Percentiles rank a stretch among this genome's conserved stretches.
Evolutionary conservation across 2,797 vertebrate species (phyloP).

Genomic region (Coendou prehensilis): DNA sequence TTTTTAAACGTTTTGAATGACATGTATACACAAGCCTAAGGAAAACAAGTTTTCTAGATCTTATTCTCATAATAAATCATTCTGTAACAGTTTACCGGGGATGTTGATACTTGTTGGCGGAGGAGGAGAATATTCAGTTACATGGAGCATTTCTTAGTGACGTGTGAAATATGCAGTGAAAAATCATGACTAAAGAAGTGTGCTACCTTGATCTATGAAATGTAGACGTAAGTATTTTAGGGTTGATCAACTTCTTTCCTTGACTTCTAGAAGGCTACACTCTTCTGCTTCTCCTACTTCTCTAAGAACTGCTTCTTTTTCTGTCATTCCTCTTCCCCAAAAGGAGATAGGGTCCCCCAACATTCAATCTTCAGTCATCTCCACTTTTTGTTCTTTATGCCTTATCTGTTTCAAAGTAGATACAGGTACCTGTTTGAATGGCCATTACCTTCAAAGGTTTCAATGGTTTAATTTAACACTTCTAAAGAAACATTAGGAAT

Average conservation of each 20-base stretch:
- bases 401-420: neutral
- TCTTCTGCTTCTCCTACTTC: neutral
- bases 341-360: neutral
- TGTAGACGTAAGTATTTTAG: neutral
- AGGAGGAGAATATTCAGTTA: constrained; percentile 71
- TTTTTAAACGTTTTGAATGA: constrained; percentile 53
- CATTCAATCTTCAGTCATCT: neutral
- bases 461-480: neutral
- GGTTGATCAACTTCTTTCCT: neutral
- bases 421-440: neutral
- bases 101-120: constrained; percentile 74
- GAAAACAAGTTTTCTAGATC: constrained; percentile 69
- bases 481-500: neutral
- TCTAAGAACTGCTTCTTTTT: neutral
- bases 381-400: neutral
- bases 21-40: neutral
- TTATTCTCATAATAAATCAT: constrained; percentile 73
- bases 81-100: constrained; percentile 19
- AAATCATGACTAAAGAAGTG: constrained; percentile 68
- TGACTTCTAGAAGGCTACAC: neutral
- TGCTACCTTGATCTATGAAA: neutral
- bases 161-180: constrained; percentile 78
- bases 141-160: constrained; percentile 75
- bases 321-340: neutral
- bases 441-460: neutral